Percentiles rank a stretch among this genome's conserved stretches.
phyloP scores from a whole-genome alignment of 2,113 vertebrate genomes.

The Coturnix japonica region DNA sequence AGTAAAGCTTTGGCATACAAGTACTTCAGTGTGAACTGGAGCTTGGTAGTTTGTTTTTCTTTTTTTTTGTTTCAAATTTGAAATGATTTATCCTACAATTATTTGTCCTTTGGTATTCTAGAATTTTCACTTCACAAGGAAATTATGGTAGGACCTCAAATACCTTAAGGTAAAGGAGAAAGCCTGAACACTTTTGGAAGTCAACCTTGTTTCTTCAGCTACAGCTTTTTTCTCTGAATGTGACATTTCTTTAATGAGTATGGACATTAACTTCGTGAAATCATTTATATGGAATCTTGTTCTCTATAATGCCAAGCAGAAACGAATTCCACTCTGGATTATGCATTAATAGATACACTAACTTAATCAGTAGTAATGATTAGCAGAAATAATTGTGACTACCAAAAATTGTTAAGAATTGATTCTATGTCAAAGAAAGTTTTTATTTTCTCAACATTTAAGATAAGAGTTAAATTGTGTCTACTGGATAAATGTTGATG shows the following conservation, averaged over 20 bases:
- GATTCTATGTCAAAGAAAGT: neutral
- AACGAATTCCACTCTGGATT: neutral
- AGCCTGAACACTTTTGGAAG: neutral
- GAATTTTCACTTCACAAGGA: neutral
- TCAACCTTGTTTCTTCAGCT: neutral
- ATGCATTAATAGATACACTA: neutral
- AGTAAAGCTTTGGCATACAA: neutral
- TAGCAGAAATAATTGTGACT: neutral
- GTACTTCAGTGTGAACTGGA: neutral
- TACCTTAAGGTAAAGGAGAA: neutral
- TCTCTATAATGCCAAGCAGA: neutral
- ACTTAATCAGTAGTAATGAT: neutral
- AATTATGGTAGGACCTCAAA: neutral
- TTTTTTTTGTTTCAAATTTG: neutral
- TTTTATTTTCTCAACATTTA: neutral
- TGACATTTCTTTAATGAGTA: neutral
- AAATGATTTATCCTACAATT: neutral
- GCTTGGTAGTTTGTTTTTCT: rapidly evolving
- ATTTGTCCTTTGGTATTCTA: neutral
- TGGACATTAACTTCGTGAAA: neutral
- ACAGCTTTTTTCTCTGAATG: neutral
- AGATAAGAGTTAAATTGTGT: neutral
- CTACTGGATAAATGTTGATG: neutral
- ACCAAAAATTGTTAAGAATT: neutral
- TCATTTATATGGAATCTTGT: neutral